Base-by-base conservation (phyloP, 2,888 invertebrate species). In the Ophraella communa region DNA sequence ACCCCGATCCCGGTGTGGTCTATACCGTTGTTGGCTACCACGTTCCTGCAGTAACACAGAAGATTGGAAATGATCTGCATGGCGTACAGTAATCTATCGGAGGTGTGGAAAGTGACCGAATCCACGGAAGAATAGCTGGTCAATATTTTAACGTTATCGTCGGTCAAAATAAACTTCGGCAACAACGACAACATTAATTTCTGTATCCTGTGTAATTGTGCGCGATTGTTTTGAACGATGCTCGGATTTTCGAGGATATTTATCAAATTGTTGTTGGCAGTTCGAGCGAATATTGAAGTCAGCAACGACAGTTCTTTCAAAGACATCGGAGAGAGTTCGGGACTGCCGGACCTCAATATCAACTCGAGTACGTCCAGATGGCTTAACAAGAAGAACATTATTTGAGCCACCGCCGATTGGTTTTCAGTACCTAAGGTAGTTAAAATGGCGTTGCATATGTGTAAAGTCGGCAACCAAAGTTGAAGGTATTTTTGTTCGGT, bases 381-480 rank as follows among this genome's bases (percentile, higher is more conserved):
- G 62, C 91, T 89, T 55, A 94, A 86, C 45, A 96, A 80, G 74
- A 94, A 91, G 73, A 91, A 89, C 74, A 93, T 87, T 53, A 95
- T 89, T 84, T 95, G 94, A 7, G 89, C 83, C 11, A 92, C 88
- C 53, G 92, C 93, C 57, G 93, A 91, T 80, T 91, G 89, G 83
- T 96, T 95, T 73, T 92, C 90, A 0, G 91, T 86, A 24, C 95
- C 95, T 53, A 96, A 85, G 0, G 94, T 90, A 0, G 93, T 92
- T 20, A 96, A 85, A 49, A 96, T 82, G 10, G 92, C 89, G 78
- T 93, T 90, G 78, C 94, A 94, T 14, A 96, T 84, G 69, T 90
- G 87, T 65, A 96, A 82, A 18, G 93, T 91, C 0, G 96, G 94
- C 58, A 93, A 85, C 68, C 95, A 85, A 53, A 96, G 89, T 78